Evolutionary conservation across 2,888 invertebrate genomes (phyloP).

Genomic region (Nephrotoma guestfalica): DNA sequence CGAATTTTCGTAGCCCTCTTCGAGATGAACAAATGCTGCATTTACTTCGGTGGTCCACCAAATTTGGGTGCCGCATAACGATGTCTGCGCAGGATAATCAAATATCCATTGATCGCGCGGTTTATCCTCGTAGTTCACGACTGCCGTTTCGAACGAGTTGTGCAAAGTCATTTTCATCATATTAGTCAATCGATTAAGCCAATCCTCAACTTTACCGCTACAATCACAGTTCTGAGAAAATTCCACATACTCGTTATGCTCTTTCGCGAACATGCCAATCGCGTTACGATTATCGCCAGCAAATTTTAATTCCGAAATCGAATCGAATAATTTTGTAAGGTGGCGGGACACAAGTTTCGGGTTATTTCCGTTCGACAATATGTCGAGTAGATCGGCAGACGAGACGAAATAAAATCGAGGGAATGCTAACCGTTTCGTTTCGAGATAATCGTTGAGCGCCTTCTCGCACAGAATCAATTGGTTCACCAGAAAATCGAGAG

Average conservation of each 20-base stretch:
- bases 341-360: constrained; percentile 67
- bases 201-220: constrained; percentile 78
- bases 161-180: constrained; percentile 70
- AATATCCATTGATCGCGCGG: constrained; percentile 83
- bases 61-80: constrained; percentile 83
- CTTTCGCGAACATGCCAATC: constrained; percentile 73
- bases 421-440: constrained; percentile 85
- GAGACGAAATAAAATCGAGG: constrained; percentile 94
- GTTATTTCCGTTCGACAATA: constrained; percentile 68
- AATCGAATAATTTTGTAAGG: constrained; percentile 84
- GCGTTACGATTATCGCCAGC: constrained; percentile 20
- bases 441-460: constrained; percentile 85
- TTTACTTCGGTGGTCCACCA: constrained; percentile 95
- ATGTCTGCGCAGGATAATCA: constrained; percentile 84
- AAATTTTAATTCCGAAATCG: constrained; percentile 51
- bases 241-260: constrained; percentile 53
- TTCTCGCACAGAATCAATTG: constrained; percentile 82
- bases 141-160: constrained; percentile 62
- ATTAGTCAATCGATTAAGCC: constrained; percentile 78
- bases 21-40: constrained; percentile 73
- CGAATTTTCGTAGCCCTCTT: constrained; percentile 87
- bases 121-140: constrained; percentile 75
- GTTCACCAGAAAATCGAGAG: constrained; percentile 55
- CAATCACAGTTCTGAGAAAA: constrained; percentile 64
- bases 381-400: constrained; percentile 77